Evolutionary conservation across 37 sponge, comb jelly and placozoan genomes (phyloP).

Genomic region (Beroe ovata): DNA sequence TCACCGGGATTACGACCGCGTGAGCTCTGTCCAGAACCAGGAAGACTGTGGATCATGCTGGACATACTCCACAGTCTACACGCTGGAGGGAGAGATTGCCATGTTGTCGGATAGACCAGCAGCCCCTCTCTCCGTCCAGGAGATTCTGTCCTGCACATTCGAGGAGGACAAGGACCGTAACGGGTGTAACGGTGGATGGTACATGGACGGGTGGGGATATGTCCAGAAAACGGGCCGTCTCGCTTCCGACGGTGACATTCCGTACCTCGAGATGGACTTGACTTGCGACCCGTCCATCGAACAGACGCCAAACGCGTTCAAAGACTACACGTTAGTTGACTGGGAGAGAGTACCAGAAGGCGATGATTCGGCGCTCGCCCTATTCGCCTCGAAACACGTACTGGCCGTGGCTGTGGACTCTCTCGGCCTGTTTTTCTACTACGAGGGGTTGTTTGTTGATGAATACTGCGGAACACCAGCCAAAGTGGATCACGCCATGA

Average conservation of each 20-base stretch:
- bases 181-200: constrained; percentile 39
- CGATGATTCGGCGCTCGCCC: background rate
- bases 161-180: background rate
- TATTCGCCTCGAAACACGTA: constrained; percentile 26
- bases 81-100: background rate
- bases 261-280: constrained; percentile 33
- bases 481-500: constrained; percentile 35
- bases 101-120: constrained; percentile 7
- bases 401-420: constrained; percentile 55
- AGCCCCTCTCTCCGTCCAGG: background rate
- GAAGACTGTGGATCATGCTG: constrained; percentile 61
- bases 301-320: background rate
- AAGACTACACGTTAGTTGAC: constrained; percentile 1
- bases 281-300: background rate
- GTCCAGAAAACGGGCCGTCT: background rate
- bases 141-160: background rate
- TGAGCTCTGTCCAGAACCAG: constrained; percentile 18
- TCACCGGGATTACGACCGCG: constrained; percentile 45
- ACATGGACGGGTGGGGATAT: constrained; percentile 38
- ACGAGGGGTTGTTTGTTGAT: background rate
- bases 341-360: constrained; percentile 52
- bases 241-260: background rate
- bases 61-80: background rate
- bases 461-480: constrained; percentile 39
- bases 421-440: constrained; percentile 60